Percentiles rank a stretch among this genome's conserved stretches.
Evolutionary conservation across 2,888 invertebrate genomes (phyloP).

Genomic region (Strigamia transsilvanica): DNA sequence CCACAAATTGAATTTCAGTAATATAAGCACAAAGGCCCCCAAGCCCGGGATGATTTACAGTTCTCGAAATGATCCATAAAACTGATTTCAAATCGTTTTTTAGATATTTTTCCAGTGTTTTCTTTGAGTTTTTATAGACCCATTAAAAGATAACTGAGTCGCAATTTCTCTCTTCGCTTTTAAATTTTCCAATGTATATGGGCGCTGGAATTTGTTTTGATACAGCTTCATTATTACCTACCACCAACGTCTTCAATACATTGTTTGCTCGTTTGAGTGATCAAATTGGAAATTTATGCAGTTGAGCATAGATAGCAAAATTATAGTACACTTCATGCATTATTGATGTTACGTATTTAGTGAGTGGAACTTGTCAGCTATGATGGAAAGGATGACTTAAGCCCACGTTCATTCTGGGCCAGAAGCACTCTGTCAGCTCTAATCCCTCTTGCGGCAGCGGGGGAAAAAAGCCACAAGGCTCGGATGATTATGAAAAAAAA

Average conservation of each 20-base stretch:
- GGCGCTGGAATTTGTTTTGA: background rate
- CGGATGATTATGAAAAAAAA: background rate
- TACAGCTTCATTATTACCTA: background rate
- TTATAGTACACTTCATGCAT: background rate
- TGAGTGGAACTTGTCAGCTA: background rate
- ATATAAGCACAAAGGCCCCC: constrained; percentile 18
- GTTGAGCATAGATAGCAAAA: background rate
- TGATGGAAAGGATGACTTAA: constrained; percentile 18
- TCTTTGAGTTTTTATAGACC: constrained; percentile 18
- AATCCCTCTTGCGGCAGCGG: background rate
- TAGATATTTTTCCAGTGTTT: constrained; percentile 18
- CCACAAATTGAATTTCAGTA: constrained; percentile 30
- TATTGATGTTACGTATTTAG: constrained; percentile 13
- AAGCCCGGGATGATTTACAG: constrained; percentile 9
- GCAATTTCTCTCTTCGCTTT: background rate
- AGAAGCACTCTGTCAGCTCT: constrained; percentile 11
- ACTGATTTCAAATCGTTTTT: constrained; percentile 13
- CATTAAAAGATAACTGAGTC: constrained; percentile 32
- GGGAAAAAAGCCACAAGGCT: constrained; percentile 9
- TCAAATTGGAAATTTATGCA: constrained; percentile 9
- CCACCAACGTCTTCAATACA: background rate
- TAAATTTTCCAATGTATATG: no score
- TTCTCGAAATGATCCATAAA: constrained; percentile 31
- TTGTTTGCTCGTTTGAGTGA: background rate
- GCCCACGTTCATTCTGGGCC: constrained; percentile 12